Evolutionary conservation across 2,888 invertebrate genomes (phyloP).

Genomic region (Melinaea menophilus): DNA sequence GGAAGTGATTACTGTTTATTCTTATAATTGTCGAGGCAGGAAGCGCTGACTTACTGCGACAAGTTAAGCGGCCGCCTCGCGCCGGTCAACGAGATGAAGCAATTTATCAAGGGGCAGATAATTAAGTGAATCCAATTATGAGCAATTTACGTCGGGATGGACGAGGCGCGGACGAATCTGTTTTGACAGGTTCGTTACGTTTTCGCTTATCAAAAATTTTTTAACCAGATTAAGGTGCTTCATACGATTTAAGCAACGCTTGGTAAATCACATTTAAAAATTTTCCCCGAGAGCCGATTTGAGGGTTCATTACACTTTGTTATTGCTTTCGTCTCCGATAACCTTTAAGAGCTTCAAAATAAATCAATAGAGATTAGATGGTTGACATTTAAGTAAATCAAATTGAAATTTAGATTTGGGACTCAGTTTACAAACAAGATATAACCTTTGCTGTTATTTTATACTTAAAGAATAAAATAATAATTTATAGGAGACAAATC

Average conservation of each 20-base stretch:
- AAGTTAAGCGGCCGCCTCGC: conserved; percentile 40
- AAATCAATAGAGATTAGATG: conserved; percentile 8
- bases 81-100: conserved; percentile 60
- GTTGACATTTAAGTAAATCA: neutral
- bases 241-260: neutral
- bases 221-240: neutral
- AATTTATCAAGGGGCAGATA: conserved; percentile 45
- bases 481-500: too few species aligned
- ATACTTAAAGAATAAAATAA: neutral
- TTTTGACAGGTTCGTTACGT: conserved; percentile 6
- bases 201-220: neutral
- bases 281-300: conserved; percentile 6
- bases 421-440: neutral
- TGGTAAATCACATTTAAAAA: neutral
- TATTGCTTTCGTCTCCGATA: conserved; percentile 13
- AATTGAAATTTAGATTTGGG: neutral
- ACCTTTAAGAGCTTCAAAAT: conserved; percentile 8
- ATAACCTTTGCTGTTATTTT: neutral
- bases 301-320: conserved; percentile 12
- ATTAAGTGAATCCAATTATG: conserved; percentile 34
- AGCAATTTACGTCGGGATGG: conserved; percentile 36
- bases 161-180: conserved; percentile 10
- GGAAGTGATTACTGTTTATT: conserved; percentile 76
- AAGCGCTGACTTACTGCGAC: conserved; percentile 43
- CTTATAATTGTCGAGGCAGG: conserved; percentile 68